Conservation (phyloP, 2,888 invertebrate species). For the Kuschelorhynchus macadamiae region DNA sequence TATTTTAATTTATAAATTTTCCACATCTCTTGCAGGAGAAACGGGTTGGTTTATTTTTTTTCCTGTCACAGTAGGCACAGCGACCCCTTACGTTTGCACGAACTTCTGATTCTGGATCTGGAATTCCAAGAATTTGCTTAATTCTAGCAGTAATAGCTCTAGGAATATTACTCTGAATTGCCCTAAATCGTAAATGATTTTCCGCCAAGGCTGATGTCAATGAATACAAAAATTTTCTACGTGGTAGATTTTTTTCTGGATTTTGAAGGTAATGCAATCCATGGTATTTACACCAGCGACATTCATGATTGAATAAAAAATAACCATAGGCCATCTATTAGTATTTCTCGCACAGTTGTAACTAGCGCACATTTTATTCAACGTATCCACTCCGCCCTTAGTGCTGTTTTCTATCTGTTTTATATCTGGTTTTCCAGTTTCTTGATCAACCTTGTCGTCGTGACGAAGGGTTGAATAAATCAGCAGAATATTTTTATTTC, state of each 20-base stretch:
- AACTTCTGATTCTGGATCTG: not conserved
- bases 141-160: no score
- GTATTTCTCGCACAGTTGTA: constrained; percentile 5
- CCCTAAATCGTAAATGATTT: no score
- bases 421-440: constrained; percentile 48
- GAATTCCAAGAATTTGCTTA: constrained; percentile 2
- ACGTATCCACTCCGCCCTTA: constrained; percentile 45
- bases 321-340: not conserved
- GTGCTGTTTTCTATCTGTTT: constrained; percentile 45
- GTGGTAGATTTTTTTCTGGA: not conserved
- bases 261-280: not conserved
- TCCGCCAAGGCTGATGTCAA: no score
- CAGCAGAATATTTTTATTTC: constrained; percentile 57
- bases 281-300: not conserved
- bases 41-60: constrained; percentile 17
- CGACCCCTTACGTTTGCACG: constrained; percentile 1
- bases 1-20: constrained; percentile 3
- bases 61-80: constrained; percentile 5
- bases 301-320: constrained; percentile 1
- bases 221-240: no score
- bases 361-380: constrained; percentile 2
- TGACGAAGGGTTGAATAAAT: constrained; percentile 58
- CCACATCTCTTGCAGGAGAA: not conserved
- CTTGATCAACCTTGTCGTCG: constrained; percentile 55
- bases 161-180: no score